Evolutionary conservation across 2,888 invertebrate genomes (phyloP).

Genomic region (Griposia aprilina): DNA sequence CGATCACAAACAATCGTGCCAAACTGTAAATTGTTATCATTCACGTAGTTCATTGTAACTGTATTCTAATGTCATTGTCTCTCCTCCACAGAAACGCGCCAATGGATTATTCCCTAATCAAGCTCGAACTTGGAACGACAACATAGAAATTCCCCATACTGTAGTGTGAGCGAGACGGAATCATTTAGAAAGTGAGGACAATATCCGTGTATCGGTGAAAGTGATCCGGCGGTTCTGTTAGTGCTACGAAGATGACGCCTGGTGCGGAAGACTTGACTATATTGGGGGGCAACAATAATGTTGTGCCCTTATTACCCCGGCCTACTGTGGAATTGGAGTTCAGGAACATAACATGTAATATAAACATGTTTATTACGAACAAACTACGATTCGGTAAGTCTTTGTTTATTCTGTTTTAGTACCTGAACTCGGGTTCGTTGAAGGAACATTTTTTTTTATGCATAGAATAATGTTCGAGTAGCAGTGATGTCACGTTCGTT

Average conservation of each 20-base stretch:
- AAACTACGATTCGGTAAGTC: slow-evolving; percentile 91
- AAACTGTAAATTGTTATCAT: background rate
- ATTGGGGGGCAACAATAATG: slow-evolving; percentile 83
- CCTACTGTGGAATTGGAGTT: slow-evolving; percentile 93
- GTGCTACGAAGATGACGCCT: slow-evolving; percentile 75
- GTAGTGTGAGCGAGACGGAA: slow-evolving; percentile 59
- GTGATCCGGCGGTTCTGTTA: slow-evolving; percentile 54
- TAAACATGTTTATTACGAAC: slow-evolving; percentile 90
- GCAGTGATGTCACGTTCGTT: slow-evolving; percentile 1
- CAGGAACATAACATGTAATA: slow-evolving; percentile 92
- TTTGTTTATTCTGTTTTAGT: slow-evolving; percentile 12
- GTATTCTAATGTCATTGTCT: slow-evolving; percentile 31
- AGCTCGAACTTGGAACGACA: slow-evolving; percentile 57
- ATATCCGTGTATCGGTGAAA: slow-evolving; percentile 60
- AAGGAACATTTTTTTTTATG: slow-evolving; percentile 5
- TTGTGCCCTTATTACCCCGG: slow-evolving; percentile 86
- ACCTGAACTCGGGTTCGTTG: slow-evolving; percentile 30
- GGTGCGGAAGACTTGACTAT: slow-evolving; percentile 76
- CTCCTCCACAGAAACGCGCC: slow-evolving; percentile 69
- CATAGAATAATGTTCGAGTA: background rate
- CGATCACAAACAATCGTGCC: slow-evolving; percentile 32
- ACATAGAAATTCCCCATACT: slow-evolving; percentile 30
- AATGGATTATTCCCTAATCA: slow-evolving; percentile 69
- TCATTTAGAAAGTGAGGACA: slow-evolving; percentile 67
- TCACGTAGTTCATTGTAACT: slow-evolving; percentile 7